Percentiles rank a stretch among this genome's conserved stretches.
phyloP scores from a whole-genome alignment of 2,797 vertebrate genomes.

The Neostethus bicornis region DNA sequence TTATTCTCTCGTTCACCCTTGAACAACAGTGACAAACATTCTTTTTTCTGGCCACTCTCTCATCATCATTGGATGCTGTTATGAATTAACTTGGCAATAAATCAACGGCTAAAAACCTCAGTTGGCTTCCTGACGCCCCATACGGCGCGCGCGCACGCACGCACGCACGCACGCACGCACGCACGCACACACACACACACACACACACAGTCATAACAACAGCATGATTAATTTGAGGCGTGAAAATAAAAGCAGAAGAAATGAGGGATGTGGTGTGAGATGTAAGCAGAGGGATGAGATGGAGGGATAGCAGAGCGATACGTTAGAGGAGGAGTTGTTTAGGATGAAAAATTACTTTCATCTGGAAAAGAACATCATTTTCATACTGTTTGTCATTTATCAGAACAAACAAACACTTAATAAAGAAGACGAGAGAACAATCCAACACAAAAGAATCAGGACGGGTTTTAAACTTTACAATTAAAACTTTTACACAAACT shows the following conservation, averaged over 20 bases:
- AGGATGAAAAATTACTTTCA: slow-evolving; percentile 72
- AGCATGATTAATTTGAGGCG: slow-evolving; percentile 73
- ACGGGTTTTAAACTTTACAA: too few relatives aligned
- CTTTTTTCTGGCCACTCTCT: slow-evolving; percentile 65
- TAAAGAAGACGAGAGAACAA: not conserved
- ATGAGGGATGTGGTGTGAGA: slow-evolving; percentile 53
- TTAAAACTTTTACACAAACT: too few relatives aligned
- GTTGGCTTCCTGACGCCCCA: slow-evolving; percentile 70
- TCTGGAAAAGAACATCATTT: slow-evolving; percentile 66
- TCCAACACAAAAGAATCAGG: too few relatives aligned
- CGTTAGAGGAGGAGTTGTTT: slow-evolving; percentile 49
- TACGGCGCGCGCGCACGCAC: too few relatives aligned
- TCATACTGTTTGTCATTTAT: slow-evolving; percentile 66
- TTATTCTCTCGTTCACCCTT: slow-evolving; percentile 49
- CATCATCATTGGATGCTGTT: slow-evolving; percentile 81
- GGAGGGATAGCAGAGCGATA: slow-evolving; percentile 51
- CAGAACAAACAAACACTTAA: slow-evolving; percentile 33
- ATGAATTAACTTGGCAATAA: slow-evolving; percentile 83
- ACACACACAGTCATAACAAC: slow-evolving; percentile 57
- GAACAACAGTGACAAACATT: slow-evolving; percentile 59
- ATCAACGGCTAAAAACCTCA: slow-evolving; percentile 76
- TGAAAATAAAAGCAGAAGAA: slow-evolving; percentile 16
- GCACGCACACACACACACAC: slow-evolving; percentile 62
- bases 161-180: slow-evolving; percentile 62
- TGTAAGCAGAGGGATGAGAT: slow-evolving; percentile 27